Percentiles rank a stretch among this genome's conserved stretches.
phyloP scores from a whole-genome alignment of 2,113 vertebrate species.

The Proterorhinus semilunaris region DNA sequence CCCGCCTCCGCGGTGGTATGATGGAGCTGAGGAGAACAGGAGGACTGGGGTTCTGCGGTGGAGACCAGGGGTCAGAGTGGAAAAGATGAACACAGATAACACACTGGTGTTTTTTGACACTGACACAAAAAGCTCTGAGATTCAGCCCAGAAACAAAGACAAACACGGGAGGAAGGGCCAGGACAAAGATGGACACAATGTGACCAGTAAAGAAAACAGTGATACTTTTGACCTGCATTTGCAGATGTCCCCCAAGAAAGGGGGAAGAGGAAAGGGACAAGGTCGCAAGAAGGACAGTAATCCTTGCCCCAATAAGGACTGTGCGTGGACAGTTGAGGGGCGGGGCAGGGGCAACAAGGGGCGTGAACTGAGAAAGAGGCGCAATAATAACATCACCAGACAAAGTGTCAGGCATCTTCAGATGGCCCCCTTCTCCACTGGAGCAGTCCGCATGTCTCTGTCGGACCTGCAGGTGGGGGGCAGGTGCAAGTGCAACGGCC shows the following conservation, averaged over 20 bases:
- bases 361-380: constrained; percentile 72
- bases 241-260: constrained; percentile 47
- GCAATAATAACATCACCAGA: constrained; percentile 67
- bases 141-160: constrained; percentile 39
- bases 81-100: constrained; percentile 50
- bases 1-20: constrained; percentile 5
- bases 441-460: constrained; percentile 56
- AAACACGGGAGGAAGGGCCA: constrained; percentile 59
- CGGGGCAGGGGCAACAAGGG: constrained; percentile 47
- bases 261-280: constrained; percentile 46
- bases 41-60: constrained; percentile 49
- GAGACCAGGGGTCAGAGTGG: constrained; percentile 40
- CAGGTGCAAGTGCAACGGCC: constrained; percentile 85
- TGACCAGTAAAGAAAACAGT: constrained; percentile 69
- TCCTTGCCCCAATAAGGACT: constrained; percentile 61
- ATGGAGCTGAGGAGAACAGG: constrained; percentile 4
- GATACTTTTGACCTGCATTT: constrained; percentile 30
- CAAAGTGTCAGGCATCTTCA: constrained; percentile 44
- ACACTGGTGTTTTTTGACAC: constrained; percentile 55
- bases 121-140: constrained; percentile 49
- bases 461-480: constrained; percentile 85
- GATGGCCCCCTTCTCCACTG: constrained; percentile 20
- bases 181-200: constrained; percentile 69
- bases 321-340: constrained; percentile 69
- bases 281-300: constrained; percentile 59